A percentile compares a stretch with the other conserved stretches of the same genome.
Conservation (phyloP, 2,888 invertebrate species). For the Nasonia oneida region DNA sequence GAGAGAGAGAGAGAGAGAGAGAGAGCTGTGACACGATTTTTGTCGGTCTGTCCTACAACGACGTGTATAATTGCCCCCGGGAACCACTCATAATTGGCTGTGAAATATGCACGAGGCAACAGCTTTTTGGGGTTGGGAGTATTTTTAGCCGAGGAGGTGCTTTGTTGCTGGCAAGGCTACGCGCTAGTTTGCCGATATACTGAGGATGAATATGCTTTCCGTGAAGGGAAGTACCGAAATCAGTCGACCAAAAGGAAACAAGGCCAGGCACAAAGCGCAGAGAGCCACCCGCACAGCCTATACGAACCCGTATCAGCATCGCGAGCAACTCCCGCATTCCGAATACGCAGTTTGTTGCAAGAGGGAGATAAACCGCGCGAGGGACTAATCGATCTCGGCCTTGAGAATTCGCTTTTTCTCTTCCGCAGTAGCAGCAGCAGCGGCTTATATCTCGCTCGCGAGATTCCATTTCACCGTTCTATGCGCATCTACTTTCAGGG, state of each 20-base stretch:
- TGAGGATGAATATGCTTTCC: background rate
- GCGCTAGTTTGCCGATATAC: background rate
- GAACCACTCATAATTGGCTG: slow-evolving; percentile 10
- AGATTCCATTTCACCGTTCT: slow-evolving; percentile 17
- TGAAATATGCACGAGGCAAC: slow-evolving; percentile 12
- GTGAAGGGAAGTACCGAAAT: too few species aligned
- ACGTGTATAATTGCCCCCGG: background rate
- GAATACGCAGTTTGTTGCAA: slow-evolving; percentile 15
- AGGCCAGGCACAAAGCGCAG: background rate
- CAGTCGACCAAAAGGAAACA: background rate
- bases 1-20: too few species aligned
- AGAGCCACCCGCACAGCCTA: background rate
- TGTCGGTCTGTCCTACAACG: background rate
- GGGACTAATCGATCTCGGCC: slow-evolving; percentile 53
- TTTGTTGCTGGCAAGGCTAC: background rate
- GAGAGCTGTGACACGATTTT: background rate
- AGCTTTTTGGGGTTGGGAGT: background rate
- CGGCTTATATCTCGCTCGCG: background rate
- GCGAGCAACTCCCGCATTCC: slow-evolving; percentile 22
- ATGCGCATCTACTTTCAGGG: background rate
- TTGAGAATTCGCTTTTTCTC: slow-evolving; percentile 43
- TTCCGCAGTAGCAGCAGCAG: background rate
- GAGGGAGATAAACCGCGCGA: slow-evolving; percentile 10
- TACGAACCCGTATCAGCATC: background rate
- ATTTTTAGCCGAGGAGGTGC: background rate